A percentile compares a stretch with the other conserved stretches of the same genome.
These are phyloP conservation scores for Volucella bombylans DNA, from an alignment of 2,888 invertebrate genomes.

Conservation along the genomic window DNA sequence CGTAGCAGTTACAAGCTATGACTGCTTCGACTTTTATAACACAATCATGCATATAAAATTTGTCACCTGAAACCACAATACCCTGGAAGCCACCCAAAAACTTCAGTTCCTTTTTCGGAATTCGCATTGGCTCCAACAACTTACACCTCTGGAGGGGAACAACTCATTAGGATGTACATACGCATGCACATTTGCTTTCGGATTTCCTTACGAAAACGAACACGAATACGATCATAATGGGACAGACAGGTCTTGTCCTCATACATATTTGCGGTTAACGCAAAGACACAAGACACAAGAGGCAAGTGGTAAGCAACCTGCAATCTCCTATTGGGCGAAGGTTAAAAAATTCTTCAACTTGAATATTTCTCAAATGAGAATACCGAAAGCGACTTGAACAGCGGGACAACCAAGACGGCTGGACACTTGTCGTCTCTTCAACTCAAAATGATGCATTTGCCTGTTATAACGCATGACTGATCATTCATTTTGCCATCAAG, in stretches of 20 bases:
- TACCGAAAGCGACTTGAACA: constrained; percentile 46
- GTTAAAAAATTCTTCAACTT: constrained; percentile 67
- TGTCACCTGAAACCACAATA: constrained; percentile 72
- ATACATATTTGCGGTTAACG: constrained; percentile 62
- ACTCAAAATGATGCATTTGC: constrained; percentile 53
- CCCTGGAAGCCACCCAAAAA: constrained; percentile 73
- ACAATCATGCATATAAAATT: constrained; percentile 69
- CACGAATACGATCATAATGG: constrained; percentile 16
- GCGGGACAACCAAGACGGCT: constrained; percentile 50
- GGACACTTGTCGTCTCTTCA: constrained; percentile 45
- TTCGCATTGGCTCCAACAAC: constrained; percentile 42
- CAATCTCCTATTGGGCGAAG: constrained; percentile 45
- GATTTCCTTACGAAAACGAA: constrained; percentile 65
- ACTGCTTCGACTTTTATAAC: constrained; percentile 51
- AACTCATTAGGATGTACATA: constrained; percentile 65
- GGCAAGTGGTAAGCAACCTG: constrained; percentile 36
- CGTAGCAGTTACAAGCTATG: constrained; percentile 43
- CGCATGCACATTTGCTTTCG: constrained; percentile 57
- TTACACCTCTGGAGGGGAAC: constrained; percentile 25
- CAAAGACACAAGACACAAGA: too few relatives aligned
- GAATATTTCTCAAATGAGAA: constrained; percentile 44
- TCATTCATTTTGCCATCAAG: constrained; percentile 50
- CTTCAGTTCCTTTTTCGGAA: constrained; percentile 49
- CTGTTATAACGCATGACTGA: constrained; percentile 61
- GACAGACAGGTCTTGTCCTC: constrained; percentile 65